phyloP scores from a whole-genome alignment of 2,888 invertebrate genomes.

The Oscheius sp. region DNA sequence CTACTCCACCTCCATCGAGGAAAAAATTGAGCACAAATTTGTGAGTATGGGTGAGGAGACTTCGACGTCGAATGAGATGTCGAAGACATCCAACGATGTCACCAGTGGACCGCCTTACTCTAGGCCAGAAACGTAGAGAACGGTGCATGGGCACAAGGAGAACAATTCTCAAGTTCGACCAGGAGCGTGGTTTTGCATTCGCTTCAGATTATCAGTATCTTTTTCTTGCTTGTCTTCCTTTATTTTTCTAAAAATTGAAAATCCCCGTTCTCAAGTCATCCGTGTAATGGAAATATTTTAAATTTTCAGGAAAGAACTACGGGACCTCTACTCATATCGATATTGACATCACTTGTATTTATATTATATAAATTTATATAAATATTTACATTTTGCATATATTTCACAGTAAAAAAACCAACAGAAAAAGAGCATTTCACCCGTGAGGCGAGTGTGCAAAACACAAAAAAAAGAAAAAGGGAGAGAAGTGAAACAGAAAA shows the following conservation, averaged over 20 bases:
- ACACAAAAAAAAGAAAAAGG: neutral
- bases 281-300: no score
- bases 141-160: no score
- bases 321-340: neutral
- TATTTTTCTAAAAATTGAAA: neutral
- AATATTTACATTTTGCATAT: constrained; percentile 16
- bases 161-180: no score
- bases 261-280: no score
- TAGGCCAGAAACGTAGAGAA: no score
- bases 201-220: neutral
- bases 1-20: constrained; percentile 9
- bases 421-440: constrained; percentile 10
- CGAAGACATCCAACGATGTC: no score
- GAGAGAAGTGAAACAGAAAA: constrained; percentile 12
- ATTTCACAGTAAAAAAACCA: neutral
- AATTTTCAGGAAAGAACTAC: constrained; percentile 18
- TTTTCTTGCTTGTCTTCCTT: neutral
- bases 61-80: neutral
- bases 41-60: neutral
- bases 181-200: no score
- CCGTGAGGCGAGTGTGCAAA: constrained; percentile 36
- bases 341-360: no score
- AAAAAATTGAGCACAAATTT: constrained; percentile 18
- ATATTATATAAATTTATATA: neutral
- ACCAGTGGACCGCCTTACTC: no score